Base-by-base conservation (phyloP, 2,113 vertebrate genomes). In the Bucco capensis region DNA sequence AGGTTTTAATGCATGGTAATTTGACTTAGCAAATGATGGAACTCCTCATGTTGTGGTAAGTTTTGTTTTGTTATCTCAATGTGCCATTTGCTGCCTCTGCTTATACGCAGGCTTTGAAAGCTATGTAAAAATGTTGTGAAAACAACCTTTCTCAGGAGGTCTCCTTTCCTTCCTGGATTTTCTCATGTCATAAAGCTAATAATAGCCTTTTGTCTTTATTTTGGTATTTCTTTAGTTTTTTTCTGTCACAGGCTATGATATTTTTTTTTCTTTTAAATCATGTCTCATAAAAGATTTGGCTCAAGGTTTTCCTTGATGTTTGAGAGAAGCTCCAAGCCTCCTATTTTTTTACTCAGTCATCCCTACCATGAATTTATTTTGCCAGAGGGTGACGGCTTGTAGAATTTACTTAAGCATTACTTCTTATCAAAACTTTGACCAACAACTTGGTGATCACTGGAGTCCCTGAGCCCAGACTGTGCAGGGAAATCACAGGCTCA, bases 101-200 rank as follows among this genome's bases (percentile, higher is more conserved):
- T 0, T 40, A 28, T 21, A 19, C 22, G 1, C n/a, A 28, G 16
- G 0, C n/a, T 82, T 81, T 38, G 74, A 79, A 87, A 72, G 3
- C 12, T 8, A 24, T 22, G 46, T 50, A 58, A 86, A 96, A 96
- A 94, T 94, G 58, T 75, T 91, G 89, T 64, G 58, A 91, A 94
- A 90, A 78, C 17, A 83, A 64, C 24, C 25, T 95, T 97, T 96
- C 78, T 94, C 54, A 35, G 81, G 83, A 95, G 83, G 73, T 91
- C 57, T 86, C 70, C 74, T 90, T 96, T 96, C 82, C 58, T 94
- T 93, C 67, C 71, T 95, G 38, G 40, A 78, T 89, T 96, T 95
- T 95, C 65, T 94, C 69, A 65, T 69, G 62, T 62, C 83, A 25
- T 69, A 92, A 94, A 79, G 94, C 70, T n/a, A 90, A 77, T 44